Evolutionary conservation across 1,140 invertebrate species (phyloP).

Genomic region (Pachypeltis micranthus): DNA sequence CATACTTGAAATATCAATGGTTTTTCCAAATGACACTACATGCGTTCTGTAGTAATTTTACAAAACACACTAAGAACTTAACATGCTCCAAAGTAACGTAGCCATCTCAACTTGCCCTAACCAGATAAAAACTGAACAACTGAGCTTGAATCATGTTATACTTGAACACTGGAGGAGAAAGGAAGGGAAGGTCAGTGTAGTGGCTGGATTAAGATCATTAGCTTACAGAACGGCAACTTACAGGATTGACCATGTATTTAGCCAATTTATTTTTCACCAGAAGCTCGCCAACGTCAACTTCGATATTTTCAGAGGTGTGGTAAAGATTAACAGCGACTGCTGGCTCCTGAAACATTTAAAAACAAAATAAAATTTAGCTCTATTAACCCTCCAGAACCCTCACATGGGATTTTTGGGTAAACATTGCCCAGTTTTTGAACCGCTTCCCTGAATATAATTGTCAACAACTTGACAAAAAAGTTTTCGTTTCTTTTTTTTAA

Average conservation of each 20-base stretch:
- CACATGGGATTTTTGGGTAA: too few species aligned
- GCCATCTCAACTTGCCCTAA: background rate
- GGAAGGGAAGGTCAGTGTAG: background rate
- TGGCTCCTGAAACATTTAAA: background rate
- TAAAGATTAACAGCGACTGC: background rate
- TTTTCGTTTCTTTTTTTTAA: too few species aligned
- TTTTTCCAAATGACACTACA: too few species aligned
- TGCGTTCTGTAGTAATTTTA: too few species aligned
- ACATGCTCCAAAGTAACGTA: too few species aligned
- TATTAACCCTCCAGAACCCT: too few species aligned
- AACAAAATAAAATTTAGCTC: too few species aligned
- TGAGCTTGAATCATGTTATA: background rate
- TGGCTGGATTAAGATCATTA: background rate
- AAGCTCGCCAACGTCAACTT: background rate
- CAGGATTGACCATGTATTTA: background rate
- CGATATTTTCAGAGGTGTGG: background rate
- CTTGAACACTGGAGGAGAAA: background rate
- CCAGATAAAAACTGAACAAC: background rate
- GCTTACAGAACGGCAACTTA: background rate
- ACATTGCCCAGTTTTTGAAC: too few species aligned
- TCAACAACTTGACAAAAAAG: too few species aligned
- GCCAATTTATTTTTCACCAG: background rate
- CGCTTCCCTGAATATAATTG: too few species aligned
- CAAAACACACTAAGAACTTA: too few species aligned
- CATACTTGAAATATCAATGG: too few species aligned